A percentile compares a stretch with the other conserved stretches of the same genome.
phyloP scores from a whole-genome alignment of 1,140 invertebrate species.

The Colletes gigas region DNA sequence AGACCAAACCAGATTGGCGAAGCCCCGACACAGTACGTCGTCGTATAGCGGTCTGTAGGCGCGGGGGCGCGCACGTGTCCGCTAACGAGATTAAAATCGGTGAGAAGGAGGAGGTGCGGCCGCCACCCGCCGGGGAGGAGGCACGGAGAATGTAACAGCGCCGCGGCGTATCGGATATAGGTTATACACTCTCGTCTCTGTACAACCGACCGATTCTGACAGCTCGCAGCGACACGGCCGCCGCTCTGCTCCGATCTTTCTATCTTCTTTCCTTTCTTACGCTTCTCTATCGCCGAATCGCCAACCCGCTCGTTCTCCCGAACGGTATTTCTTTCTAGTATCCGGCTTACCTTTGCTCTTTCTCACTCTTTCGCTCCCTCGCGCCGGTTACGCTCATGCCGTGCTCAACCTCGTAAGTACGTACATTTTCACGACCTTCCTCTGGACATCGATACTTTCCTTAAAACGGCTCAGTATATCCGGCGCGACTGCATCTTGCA shows the following conservation, averaged over 20 bases:
- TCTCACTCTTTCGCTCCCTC: neutral
- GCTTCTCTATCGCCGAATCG: conserved; percentile 12
- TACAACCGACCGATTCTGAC: conserved; percentile 35
- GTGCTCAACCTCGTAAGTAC: neutral
- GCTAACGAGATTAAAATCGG: conserved; percentile 81
- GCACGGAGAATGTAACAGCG: conserved; percentile 71
- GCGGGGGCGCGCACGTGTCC: conserved; percentile 79
- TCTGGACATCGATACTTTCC: neutral
- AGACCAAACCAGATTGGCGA: conserved; percentile 82
- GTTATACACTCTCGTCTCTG: conserved; percentile 23
- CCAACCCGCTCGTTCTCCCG: neutral
- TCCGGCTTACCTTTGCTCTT: neutral
- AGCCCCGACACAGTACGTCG: conserved; percentile 72
- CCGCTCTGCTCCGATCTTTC: neutral
- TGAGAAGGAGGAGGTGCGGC: conserved; percentile 65
- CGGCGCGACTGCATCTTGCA: neutral
- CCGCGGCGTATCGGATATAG: conserved; percentile 35
- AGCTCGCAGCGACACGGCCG: conserved; percentile 25
- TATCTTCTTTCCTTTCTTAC: neutral
- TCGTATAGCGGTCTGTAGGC: conserved; percentile 51
- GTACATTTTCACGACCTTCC: neutral
- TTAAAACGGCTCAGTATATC: neutral
- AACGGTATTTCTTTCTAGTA: conserved; percentile 16
- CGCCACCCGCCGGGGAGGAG: conserved; percentile 67
- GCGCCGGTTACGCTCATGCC: neutral